phyloP scores from a whole-genome alignment of 2,797 vertebrate species.

The Sebastolobus alascanus region DNA sequence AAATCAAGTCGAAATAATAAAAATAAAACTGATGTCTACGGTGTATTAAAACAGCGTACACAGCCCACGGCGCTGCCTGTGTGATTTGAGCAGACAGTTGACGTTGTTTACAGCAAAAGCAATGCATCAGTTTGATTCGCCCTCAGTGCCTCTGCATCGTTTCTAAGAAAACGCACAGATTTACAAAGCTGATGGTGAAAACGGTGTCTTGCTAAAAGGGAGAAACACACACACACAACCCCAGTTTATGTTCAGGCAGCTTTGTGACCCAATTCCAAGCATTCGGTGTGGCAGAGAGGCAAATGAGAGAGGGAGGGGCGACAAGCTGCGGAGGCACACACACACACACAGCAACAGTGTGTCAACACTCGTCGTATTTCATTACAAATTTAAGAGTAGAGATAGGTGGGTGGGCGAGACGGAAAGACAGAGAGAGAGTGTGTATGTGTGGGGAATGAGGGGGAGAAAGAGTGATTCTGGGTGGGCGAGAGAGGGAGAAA shows the following conservation, averaged over 20 bases:
- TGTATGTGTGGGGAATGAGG: not conserved
- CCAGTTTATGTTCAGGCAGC: constrained; percentile 53
- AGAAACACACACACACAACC: constrained; percentile 38
- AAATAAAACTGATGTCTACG: constrained; percentile 58
- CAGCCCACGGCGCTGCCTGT: constrained; percentile 14
- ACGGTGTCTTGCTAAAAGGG: constrained; percentile 30
- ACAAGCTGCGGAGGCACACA: constrained; percentile 42
- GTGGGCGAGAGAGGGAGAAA: constrained; percentile 53
- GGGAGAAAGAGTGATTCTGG: constrained; percentile 35
- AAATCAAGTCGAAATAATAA: constrained; percentile 61
- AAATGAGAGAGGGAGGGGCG: constrained; percentile 57
- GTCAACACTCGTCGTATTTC: constrained; percentile 72
- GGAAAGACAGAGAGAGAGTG: constrained; percentile 7
- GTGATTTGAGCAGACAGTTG: constrained; percentile 48
- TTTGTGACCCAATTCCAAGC: constrained; percentile 73
- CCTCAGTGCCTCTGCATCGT: constrained; percentile 9
- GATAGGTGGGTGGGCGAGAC: constrained; percentile 50
- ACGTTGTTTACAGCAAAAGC: constrained; percentile 58
- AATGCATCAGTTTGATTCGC: constrained; percentile 33
- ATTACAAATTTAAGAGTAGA: constrained; percentile 74
- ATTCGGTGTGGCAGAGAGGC: constrained; percentile 48
- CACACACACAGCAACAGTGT: constrained; percentile 36
- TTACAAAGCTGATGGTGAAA: constrained; percentile 40
- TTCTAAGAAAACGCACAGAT: constrained; percentile 39
- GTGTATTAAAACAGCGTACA: constrained; percentile 39